These are phyloP conservation scores for Carterocephalus palaemon DNA, from an alignment of 2,888 invertebrate genomes.

Conservation along the genomic window DNA sequence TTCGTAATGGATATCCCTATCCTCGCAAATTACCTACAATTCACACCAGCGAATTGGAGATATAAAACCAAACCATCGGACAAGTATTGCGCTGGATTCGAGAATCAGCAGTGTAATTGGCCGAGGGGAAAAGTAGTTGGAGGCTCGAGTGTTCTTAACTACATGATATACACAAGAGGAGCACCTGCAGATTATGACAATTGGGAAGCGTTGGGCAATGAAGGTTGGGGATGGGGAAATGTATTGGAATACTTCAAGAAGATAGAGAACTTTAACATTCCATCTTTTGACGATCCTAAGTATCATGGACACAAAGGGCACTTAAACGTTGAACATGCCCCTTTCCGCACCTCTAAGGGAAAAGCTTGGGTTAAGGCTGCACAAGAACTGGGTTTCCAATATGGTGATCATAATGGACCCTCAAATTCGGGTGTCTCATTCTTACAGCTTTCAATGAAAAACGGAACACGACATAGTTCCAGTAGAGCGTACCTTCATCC, in stretches of 20 bases:
- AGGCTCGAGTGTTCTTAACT: slow-evolving; percentile 88
- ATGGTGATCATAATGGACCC: slow-evolving; percentile 81
- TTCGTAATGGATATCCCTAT: slow-evolving; percentile 87
- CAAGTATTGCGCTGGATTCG: slow-evolving; percentile 85
- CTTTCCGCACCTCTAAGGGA: slow-evolving; percentile 71
- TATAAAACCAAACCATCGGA: slow-evolving; percentile 88
- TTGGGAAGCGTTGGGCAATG: slow-evolving; percentile 85
- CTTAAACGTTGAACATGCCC: slow-evolving; percentile 75
- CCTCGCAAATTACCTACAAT: slow-evolving; percentile 85
- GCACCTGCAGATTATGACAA: slow-evolving; percentile 85
- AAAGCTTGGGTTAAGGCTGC: slow-evolving; percentile 81
- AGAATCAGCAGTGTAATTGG: slow-evolving; percentile 86
- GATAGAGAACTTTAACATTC: slow-evolving; percentile 84
- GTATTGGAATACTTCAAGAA: slow-evolving; percentile 88
- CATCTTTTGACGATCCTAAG: slow-evolving; percentile 68
- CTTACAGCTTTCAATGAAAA: slow-evolving; percentile 81
- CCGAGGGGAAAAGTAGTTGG: slow-evolving; percentile 91
- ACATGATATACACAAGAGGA: slow-evolving; percentile 89
- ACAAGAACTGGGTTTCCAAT: slow-evolving; percentile 78
- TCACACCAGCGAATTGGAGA: slow-evolving; percentile 87
- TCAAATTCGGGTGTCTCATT: slow-evolving; percentile 81
- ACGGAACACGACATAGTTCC: slow-evolving; percentile 83
- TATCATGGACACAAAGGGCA: slow-evolving; percentile 79
- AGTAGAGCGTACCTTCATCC: slow-evolving; percentile 83
- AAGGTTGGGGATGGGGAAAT: slow-evolving; percentile 85